Evolutionary conservation across 2,797 vertebrate species (phyloP).

Genomic region (Danionella dracula): DNA sequence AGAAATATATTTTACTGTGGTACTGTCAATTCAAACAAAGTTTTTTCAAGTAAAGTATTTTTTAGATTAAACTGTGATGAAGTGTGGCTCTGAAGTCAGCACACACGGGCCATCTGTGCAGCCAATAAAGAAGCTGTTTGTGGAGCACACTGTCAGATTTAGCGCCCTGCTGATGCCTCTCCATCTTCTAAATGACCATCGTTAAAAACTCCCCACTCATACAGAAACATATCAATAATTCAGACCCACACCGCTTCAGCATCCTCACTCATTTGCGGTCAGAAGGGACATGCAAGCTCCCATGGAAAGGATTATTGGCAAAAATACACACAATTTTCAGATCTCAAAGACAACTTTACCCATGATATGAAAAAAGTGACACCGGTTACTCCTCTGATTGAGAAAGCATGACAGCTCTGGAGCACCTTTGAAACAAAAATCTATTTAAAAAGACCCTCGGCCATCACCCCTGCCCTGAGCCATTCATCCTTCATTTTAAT

Average conservation of each 20-base stretch:
- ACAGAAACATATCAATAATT: conserved; percentile 62
- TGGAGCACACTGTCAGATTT: conserved; percentile 43
- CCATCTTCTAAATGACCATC: conserved; percentile 63
- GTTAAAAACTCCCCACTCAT: conserved; percentile 60
- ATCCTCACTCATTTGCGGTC: conserved; percentile 58
- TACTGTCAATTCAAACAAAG: no score
- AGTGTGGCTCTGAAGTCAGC: no score
- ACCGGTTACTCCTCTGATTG: conserved; percentile 4
- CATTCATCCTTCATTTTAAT: conserved; percentile 43
- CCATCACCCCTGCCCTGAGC: conserved; percentile 5
- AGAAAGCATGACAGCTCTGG: conserved; percentile 4
- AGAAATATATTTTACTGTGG: no score
- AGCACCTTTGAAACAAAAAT: conserved; percentile 30
- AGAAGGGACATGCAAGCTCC: conserved; percentile 50
- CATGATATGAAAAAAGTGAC: conserved; percentile 2
- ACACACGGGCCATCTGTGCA: conserved; percentile 37
- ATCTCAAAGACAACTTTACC: conserved; percentile 20
- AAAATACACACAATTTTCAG: conserved; percentile 33
- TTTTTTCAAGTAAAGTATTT: no score
- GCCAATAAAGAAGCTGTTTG: conserved; percentile 46
- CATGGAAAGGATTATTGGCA: conserved; percentile 50
- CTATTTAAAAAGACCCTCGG: conserved; percentile 34
- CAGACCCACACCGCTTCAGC: conserved; percentile 44
- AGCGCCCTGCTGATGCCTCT: conserved; percentile 59
- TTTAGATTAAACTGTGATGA: no score